These are phyloP conservation scores for Wasmannia auropunctata DNA, from an alignment of 1,140 invertebrate species.

Conservation along the genomic window DNA sequence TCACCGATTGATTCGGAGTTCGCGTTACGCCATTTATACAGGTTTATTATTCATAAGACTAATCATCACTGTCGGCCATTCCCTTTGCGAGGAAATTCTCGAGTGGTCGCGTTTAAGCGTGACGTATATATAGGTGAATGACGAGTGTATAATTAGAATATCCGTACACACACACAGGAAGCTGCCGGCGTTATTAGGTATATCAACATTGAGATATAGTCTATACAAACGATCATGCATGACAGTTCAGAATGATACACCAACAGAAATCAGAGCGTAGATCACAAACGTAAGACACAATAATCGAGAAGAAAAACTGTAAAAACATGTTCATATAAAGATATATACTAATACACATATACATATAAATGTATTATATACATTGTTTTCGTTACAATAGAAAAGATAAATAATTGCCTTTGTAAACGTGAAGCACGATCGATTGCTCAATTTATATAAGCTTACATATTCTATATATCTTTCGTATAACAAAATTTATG, in stretches of 20 bases:
- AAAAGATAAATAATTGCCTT: neutral
- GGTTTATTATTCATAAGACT: conserved; percentile 52
- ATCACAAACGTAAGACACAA: neutral
- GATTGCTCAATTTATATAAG: neutral
- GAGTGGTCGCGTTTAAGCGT: conserved; percentile 38
- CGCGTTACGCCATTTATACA: conserved; percentile 14
- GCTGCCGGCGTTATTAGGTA: neutral
- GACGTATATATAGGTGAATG: conserved; percentile 32
- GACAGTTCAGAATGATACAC: neutral
- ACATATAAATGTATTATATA: neutral
- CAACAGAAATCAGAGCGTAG: neutral
- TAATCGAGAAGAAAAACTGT: neutral
- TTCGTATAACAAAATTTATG: neutral
- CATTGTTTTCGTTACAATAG: neutral
- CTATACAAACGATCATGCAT: neutral
- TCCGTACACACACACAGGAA: conserved; percentile 31
- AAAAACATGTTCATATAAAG: neutral
- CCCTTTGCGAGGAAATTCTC: conserved; percentile 50
- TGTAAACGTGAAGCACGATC: neutral
- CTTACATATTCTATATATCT: neutral
- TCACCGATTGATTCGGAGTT: conserved; percentile 9
- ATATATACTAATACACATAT: neutral
- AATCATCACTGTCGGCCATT: conserved; percentile 27
- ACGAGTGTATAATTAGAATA: conserved; percentile 56
- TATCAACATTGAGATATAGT: conserved; percentile 24